phyloP scores from a whole-genome alignment of 2,888 invertebrate species.

The Thymelicus sylvestris region DNA sequence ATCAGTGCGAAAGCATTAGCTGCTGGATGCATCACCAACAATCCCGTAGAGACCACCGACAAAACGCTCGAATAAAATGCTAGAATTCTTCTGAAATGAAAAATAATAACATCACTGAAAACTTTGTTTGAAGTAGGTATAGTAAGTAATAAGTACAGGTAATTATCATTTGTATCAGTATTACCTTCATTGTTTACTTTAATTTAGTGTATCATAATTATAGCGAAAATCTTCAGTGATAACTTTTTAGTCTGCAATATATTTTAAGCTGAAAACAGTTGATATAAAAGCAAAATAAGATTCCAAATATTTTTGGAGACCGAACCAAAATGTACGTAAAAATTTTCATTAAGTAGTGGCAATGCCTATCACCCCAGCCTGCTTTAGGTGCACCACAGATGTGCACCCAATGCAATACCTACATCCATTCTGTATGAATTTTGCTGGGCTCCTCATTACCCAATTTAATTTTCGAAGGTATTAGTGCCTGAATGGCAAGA shows the following conservation, averaged over 20 bases:
- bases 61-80: conserved; percentile 84
- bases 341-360: neutral
- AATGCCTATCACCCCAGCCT: too few relatives aligned
- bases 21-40: conserved; percentile 90
- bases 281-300: neutral
- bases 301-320: neutral
- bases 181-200: too few relatives aligned
- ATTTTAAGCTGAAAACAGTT: neutral
- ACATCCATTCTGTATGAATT: too few relatives aligned
- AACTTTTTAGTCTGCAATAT: neutral
- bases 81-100: conserved; percentile 84
- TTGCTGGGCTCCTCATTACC: too few relatives aligned
- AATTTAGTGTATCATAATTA: too few relatives aligned
- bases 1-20: conserved; percentile 93
- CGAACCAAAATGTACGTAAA: neutral
- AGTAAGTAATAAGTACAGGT: too few relatives aligned
- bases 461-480: too few relatives aligned
- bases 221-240: neutral
- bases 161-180: too few relatives aligned
- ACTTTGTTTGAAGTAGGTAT: too few relatives aligned
- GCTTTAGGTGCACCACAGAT: too few relatives aligned
- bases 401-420: too few relatives aligned
- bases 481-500: too few relatives aligned
- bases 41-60: conserved; percentile 87
- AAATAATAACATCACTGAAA: conserved; percentile 4